A percentile compares a stretch with the other conserved stretches of the same genome.
These are phyloP conservation scores for Dendrolimus pini DNA, from an alignment of 2,888 invertebrate genomes.

Conservation along the genomic window DNA sequence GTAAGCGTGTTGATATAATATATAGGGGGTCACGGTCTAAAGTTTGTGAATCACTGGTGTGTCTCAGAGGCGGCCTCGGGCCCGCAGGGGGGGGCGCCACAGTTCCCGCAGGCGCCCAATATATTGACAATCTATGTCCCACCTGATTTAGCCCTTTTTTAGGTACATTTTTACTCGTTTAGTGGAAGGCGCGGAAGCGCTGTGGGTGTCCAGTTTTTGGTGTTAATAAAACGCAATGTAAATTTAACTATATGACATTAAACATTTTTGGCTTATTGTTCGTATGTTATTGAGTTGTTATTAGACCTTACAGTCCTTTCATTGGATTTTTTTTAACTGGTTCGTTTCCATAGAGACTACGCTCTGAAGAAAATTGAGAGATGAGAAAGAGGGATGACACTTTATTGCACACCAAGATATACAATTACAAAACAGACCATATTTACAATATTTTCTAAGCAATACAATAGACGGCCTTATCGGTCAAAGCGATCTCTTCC, in stretches of 20 bases:
- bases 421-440: too few relatives aligned
- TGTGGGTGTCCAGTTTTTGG: constrained; percentile 63
- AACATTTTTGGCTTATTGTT: constrained; percentile 76
- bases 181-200: constrained; percentile 68
- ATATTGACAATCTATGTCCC: constrained; percentile 50
- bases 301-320: constrained; percentile 23
- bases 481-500: too few relatives aligned
- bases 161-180: constrained; percentile 70
- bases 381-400: background rate
- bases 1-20: background rate
- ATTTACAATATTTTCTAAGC: too few relatives aligned
- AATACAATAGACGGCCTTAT: too few relatives aligned
- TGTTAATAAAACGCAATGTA: constrained; percentile 70
- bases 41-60: constrained; percentile 1
- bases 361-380: constrained; percentile 1
- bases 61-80: constrained; percentile 44
- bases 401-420: too few relatives aligned
- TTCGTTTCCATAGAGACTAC: constrained; percentile 9
- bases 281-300: constrained; percentile 64
- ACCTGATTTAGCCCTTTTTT: constrained; percentile 63
- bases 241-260: constrained; percentile 74
- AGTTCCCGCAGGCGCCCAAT: constrained; percentile 37
- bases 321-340: constrained; percentile 5
- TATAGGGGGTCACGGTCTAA: background rate
- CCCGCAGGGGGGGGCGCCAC: constrained; percentile 62